phyloP scores from a whole-genome alignment of 1,140 invertebrate genomes.

The Drosophila ananassae region DNA sequence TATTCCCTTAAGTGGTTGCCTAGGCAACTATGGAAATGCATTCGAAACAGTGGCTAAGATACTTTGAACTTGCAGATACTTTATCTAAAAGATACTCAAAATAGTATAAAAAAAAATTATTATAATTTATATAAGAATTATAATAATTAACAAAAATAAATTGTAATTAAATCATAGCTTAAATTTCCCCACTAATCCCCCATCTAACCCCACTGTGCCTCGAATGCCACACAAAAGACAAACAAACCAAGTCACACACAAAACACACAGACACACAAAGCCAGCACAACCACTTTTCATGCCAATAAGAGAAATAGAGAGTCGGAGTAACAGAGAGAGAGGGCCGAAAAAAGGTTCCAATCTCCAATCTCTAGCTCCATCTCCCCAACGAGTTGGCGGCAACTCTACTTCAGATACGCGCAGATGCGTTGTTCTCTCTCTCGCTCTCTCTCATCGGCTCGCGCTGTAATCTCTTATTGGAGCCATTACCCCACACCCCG shows the following conservation, averaged over 20 bases:
- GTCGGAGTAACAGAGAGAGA: conserved; percentile 10
- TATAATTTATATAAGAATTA: no score
- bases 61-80: not conserved
- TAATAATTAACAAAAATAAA: not conserved
- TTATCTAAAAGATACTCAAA: not conserved
- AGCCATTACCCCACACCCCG: conserved; percentile 29
- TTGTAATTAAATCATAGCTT: not conserved
- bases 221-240: conserved; percentile 68
- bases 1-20: conserved; percentile 50
- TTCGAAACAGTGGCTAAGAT: conserved; percentile 15
- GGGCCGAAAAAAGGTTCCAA: conserved; percentile 50
- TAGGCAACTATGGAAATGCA: conserved; percentile 34
- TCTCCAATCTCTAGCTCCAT: no score
- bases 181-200: not conserved
- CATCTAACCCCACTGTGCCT: conserved; percentile 57
- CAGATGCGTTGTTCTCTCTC: conserved; percentile 28
- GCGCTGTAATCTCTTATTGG: conserved; percentile 36
- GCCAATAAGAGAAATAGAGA: conserved; percentile 63
- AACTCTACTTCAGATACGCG: conserved; percentile 61
- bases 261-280: conserved; percentile 26
- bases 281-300: conserved; percentile 66
- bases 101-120: no score
- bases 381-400: conserved; percentile 38
- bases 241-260: conserved; percentile 51
- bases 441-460: conserved; percentile 22